Evolutionary conservation across 1,140 invertebrate species (phyloP).

Genomic region (Pseudomyrmex sp.): DNA sequence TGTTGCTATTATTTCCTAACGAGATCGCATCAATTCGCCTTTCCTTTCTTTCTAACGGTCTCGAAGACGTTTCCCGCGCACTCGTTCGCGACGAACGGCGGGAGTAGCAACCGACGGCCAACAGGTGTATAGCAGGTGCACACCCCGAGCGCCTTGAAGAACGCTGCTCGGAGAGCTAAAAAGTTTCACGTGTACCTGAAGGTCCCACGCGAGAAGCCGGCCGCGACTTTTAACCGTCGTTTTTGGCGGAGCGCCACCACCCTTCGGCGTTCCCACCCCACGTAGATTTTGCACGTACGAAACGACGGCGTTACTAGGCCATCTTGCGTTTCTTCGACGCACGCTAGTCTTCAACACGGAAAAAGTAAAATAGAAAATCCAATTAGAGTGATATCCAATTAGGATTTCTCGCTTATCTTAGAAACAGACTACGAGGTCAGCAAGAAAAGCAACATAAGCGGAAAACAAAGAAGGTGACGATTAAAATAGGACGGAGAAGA

Average conservation of each 20-base stretch:
- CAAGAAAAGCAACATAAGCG: slow-evolving; percentile 59
- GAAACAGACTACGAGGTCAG: slow-evolving; percentile 26
- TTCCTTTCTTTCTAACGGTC: slow-evolving; percentile 65
- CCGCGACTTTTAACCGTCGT: slow-evolving; percentile 76
- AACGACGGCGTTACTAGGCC: not conserved
- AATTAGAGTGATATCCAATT: too few species aligned
- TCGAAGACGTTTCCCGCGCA: slow-evolving; percentile 63
- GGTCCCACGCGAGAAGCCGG: slow-evolving; percentile 78
- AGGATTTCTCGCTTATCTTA: not conserved
- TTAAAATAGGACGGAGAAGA: slow-evolving; percentile 47
- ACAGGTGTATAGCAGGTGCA: slow-evolving; percentile 82
- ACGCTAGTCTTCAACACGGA: not conserved
- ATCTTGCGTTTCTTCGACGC: not conserved
- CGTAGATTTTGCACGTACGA: slow-evolving; percentile 26
- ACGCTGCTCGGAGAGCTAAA: slow-evolving; percentile 67
- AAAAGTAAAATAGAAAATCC: not conserved
- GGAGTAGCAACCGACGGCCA: slow-evolving; percentile 77
- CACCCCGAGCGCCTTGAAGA: slow-evolving; percentile 71
- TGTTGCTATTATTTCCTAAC: slow-evolving; percentile 25
- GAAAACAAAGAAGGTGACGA: slow-evolving; percentile 31
- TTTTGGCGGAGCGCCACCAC: slow-evolving; percentile 66
- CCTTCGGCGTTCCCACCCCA: slow-evolving; percentile 62
- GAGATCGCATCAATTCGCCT: slow-evolving; percentile 59
- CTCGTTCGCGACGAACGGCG: slow-evolving; percentile 62
- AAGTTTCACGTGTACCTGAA: slow-evolving; percentile 80